Conservation (phyloP, 2,888 invertebrate genomes). For the Apotomis capreana region DNA sequence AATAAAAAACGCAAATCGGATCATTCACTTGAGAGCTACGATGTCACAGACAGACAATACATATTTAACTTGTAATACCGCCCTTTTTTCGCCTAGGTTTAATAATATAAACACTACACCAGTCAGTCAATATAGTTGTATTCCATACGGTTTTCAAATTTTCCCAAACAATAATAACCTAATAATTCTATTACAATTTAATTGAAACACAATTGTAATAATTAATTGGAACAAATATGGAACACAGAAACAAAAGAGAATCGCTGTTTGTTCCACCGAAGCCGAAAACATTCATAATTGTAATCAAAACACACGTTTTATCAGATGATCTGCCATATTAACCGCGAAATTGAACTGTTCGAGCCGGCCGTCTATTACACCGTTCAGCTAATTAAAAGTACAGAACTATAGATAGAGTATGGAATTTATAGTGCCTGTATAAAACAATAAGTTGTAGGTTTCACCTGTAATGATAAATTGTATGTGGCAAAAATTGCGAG, state of each 20-base stretch:
- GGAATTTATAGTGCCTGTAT: too few relatives aligned
- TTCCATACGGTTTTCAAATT: too few relatives aligned
- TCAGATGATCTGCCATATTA: constrained; percentile 68
- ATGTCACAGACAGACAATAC: too few relatives aligned
- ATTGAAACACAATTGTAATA: constrained; percentile 11
- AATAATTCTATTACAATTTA: not conserved
- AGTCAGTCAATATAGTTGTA: too few relatives aligned
- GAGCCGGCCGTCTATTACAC: constrained; percentile 57
- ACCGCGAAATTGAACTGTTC: constrained; percentile 69
- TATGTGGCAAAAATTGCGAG: too few relatives aligned
- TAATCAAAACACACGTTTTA: constrained; percentile 45
- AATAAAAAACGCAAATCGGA: too few relatives aligned
- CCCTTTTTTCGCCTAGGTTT: too few relatives aligned
- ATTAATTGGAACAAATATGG: constrained; percentile 19
- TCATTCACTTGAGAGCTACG: too few relatives aligned
- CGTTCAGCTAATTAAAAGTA: constrained; percentile 43
- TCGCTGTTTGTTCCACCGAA: not conserved
- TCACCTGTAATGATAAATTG: too few relatives aligned
- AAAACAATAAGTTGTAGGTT: too few relatives aligned
- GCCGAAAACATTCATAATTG: constrained; percentile 22
- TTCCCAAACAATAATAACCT: not conserved
- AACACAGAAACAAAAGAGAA: constrained; percentile 17
- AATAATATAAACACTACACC: too few relatives aligned
- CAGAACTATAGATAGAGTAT: not conserved
- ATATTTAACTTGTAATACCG: too few relatives aligned